A percentile compares a stretch with the other conserved stretches of the same genome.
phyloP scores from a whole-genome alignment of 2,888 invertebrate genomes.

The Laspeyria flexula region DNA sequence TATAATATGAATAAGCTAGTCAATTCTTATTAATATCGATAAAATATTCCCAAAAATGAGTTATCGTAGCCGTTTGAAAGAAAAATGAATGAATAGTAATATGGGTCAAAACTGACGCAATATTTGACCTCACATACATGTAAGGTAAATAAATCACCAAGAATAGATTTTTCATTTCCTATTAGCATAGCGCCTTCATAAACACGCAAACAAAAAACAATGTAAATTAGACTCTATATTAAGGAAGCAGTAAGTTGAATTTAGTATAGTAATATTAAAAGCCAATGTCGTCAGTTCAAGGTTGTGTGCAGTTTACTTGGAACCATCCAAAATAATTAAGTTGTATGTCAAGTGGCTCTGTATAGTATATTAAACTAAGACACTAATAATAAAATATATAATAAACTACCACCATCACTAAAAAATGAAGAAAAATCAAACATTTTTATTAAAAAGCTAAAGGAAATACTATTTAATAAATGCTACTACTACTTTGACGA shows the following conservation, averaged over 20 bases:
- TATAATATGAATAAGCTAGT: too few relatives aligned
- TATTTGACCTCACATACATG: background rate
- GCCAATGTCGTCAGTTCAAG: constrained; percentile 28
- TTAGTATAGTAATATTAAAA: background rate
- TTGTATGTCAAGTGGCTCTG: constrained; percentile 20
- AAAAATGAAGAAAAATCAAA: too few relatives aligned
- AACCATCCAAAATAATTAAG: constrained; percentile 14
- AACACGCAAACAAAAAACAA: constrained; percentile 5
- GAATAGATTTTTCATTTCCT: background rate
- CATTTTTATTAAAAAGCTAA: too few relatives aligned
- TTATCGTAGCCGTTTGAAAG: too few relatives aligned
- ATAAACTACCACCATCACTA: too few relatives aligned
- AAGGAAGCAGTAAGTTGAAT: background rate
- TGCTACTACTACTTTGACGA: too few relatives aligned
- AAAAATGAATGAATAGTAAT: too few relatives aligned
- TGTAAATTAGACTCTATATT: background rate
- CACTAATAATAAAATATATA: too few relatives aligned
- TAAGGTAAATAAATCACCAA: background rate
- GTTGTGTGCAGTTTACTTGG: constrained; percentile 21
- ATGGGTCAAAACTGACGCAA: background rate
- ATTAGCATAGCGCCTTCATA: constrained; percentile 24
- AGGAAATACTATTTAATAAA: too few relatives aligned
- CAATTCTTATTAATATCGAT: too few relatives aligned
- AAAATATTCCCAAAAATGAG: too few relatives aligned
- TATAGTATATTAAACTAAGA: background rate